Conservation (phyloP, 1,140 invertebrate genomes). For the Metaphire vulgaris region DNA sequence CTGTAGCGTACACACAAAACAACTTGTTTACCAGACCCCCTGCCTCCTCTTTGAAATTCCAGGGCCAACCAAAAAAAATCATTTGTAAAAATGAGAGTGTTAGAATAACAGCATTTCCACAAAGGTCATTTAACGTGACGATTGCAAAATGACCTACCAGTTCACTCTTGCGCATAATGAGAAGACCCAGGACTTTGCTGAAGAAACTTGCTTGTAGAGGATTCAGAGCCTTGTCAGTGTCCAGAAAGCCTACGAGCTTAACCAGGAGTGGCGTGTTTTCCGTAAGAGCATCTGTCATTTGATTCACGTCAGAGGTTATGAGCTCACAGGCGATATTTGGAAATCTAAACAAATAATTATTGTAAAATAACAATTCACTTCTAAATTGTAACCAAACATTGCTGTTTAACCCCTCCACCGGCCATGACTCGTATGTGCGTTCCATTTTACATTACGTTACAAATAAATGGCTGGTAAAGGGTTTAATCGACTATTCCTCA, state of each 20-base stretch:
- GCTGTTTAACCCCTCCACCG: too few relatives aligned
- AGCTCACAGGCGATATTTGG: conserved; percentile 88
- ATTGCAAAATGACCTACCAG: conserved; percentile 56
- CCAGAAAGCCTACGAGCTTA: conserved; percentile 77
- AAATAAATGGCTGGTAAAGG: too few relatives aligned
- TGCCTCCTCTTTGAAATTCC: background rate
- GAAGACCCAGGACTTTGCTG: conserved; percentile 82
- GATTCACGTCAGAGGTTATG: conserved; percentile 76
- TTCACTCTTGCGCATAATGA: conserved; percentile 71
- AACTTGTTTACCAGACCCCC: background rate
- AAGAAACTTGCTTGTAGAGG: conserved; percentile 90
- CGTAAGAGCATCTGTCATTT: conserved; percentile 76
- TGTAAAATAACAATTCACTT: too few relatives aligned
- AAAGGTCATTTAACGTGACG: too few relatives aligned
- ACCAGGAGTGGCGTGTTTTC: conserved; percentile 68
- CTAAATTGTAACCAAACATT: too few relatives aligned
- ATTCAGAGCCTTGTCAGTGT: conserved; percentile 78
- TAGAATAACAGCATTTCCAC: too few relatives aligned
- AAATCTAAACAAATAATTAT: too few relatives aligned
- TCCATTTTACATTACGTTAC: too few relatives aligned
- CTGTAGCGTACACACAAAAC: conserved; percentile 68
- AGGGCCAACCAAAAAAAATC: too few relatives aligned
- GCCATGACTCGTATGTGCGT: too few relatives aligned
- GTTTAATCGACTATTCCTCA: too few relatives aligned
- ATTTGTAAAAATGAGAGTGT: background rate